Conservation (phyloP, 2,888 invertebrate species). For the Lasioglossum oenotherae region DNA sequence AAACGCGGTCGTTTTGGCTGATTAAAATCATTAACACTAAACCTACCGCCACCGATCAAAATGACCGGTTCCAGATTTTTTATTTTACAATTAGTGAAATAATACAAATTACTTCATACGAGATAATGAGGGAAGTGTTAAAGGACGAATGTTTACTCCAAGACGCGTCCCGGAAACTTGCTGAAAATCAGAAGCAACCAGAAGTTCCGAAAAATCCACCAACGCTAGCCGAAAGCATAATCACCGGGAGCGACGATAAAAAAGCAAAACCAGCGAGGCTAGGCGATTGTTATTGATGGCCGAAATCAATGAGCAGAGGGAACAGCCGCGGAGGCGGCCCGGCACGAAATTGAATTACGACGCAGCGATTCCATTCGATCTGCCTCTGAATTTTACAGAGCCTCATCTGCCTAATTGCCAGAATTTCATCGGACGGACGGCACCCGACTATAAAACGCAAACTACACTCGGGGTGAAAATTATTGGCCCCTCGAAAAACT, state of each 20-base stretch:
- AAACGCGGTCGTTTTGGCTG: too few relatives aligned
- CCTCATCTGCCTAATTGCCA: conserved; percentile 37
- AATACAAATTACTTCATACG: too few relatives aligned
- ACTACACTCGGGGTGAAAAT: neutral
- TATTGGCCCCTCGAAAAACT: neutral
- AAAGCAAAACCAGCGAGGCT: neutral
- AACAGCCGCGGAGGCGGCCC: neutral
- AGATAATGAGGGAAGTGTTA: too few relatives aligned
- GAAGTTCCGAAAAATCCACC: neutral
- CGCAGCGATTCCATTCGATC: neutral
- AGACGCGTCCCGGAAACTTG: too few relatives aligned
- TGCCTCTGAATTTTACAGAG: conserved; percentile 35
- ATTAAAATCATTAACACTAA: too few relatives aligned
- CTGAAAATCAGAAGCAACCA: neutral
- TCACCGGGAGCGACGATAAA: neutral
- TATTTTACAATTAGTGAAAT: too few relatives aligned
- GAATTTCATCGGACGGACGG: conserved; percentile 21
- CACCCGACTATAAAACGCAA: neutral
- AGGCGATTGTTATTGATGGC: neutral
- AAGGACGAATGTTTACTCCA: too few relatives aligned
- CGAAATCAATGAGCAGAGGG: neutral
- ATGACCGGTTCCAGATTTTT: too few relatives aligned
- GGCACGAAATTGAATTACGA: neutral
- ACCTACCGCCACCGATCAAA: too few relatives aligned
- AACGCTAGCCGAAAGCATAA: neutral